Percentiles rank a stretch among this genome's conserved stretches.
Evolutionary conservation across 1,140 invertebrate genomes (phyloP).

Genomic region (Drosophila burlai): DNA sequence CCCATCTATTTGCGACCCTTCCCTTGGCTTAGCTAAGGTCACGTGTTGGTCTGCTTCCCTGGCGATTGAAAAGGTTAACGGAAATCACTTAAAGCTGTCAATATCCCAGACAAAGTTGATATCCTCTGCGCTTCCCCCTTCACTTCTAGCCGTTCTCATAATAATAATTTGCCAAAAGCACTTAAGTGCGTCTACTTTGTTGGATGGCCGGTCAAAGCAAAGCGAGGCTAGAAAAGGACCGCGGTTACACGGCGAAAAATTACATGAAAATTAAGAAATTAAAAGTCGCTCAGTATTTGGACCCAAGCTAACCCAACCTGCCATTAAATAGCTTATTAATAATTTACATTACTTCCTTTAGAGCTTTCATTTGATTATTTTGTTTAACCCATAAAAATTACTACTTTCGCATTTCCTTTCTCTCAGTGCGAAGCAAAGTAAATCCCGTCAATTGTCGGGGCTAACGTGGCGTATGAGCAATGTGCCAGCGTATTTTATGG

Average conservation of each 20-base stretch:
- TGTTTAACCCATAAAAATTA: background rate
- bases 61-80: slow-evolving; percentile 74
- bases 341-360: background rate
- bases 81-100: slow-evolving; percentile 80
- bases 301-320: background rate
- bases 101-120: slow-evolving; percentile 48
- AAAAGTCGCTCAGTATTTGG: background rate
- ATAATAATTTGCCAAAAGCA: slow-evolving; percentile 83
- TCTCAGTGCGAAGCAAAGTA: slow-evolving; percentile 39
- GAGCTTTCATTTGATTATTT: background rate
- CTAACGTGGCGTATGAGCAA: slow-evolving; percentile 76
- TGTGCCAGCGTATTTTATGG: slow-evolving; percentile 72
- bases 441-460: slow-evolving; percentile 71
- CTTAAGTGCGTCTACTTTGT: slow-evolving; percentile 80
- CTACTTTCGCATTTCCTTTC: background rate
- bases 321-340: background rate
- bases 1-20: background rate
- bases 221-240: slow-evolving; percentile 14
- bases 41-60: slow-evolving; percentile 61
- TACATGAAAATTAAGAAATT: background rate
- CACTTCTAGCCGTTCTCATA: slow-evolving; percentile 57
- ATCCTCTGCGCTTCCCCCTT: slow-evolving; percentile 5
- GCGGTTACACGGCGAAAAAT: background rate
- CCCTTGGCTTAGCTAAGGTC: slow-evolving; percentile 51
- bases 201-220: slow-evolving; percentile 24